A percentile compares a stretch with the other conserved stretches of the same genome.
Evolutionary conservation across 2,113 vertebrate species (phyloP).

Genomic region (Fregetta grallaria): DNA sequence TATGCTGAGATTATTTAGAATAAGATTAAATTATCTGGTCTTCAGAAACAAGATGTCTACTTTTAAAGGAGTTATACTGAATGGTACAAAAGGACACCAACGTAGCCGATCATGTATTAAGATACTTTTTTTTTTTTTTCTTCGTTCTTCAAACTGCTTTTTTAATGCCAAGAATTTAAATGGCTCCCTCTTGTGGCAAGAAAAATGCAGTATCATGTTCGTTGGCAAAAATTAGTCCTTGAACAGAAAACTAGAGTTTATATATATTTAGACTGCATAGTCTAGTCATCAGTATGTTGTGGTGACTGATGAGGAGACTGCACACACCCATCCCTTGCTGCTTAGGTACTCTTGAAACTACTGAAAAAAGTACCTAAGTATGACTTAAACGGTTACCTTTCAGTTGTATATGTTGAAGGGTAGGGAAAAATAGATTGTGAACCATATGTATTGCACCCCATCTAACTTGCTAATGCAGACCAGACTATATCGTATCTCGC

Average conservation of each 20-base stretch:
- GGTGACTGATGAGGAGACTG: neutral
- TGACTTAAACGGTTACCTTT: neutral
- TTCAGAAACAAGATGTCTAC: conserved; percentile 20
- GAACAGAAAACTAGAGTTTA: neutral
- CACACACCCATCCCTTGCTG: neutral
- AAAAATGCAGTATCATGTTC: neutral
- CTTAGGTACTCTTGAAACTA: neutral
- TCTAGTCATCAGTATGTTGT: neutral
- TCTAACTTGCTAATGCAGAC: neutral
- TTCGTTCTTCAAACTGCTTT: neutral
- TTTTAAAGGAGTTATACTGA: neutral
- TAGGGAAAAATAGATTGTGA: neutral
- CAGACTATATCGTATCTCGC: neutral
- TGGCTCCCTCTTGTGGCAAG: conserved; percentile 72
- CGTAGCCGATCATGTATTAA: neutral
- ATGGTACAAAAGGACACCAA: conserved; percentile 40
- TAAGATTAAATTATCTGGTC: neutral
- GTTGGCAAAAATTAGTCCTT: neutral
- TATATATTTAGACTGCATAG: neutral
- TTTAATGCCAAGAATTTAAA: conserved; percentile 26
- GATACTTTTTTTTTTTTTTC: neutral
- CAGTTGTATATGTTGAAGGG: neutral
- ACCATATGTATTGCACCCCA: neutral
- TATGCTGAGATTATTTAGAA: neutral
- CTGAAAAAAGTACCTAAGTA: neutral